Conservation (phyloP, 1,140 invertebrate species). For the Steinernema khuongi region DNA sequence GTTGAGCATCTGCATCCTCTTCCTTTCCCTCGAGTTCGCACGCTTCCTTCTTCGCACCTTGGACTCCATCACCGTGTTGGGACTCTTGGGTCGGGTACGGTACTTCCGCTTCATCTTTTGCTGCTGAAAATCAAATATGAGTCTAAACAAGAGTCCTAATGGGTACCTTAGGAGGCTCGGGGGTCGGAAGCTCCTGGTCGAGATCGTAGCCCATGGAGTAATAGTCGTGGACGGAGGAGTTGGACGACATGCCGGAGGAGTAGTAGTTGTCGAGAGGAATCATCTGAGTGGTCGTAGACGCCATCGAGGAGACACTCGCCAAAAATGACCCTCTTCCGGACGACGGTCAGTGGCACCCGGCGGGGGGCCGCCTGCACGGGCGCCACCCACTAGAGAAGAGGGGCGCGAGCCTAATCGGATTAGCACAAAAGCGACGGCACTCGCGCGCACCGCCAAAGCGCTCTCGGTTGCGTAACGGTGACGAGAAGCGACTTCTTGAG, state of each 20-base stretch:
- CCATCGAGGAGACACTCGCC: constrained; percentile 3
- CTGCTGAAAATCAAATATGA: neutral
- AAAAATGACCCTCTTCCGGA: neutral
- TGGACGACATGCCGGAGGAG: neutral
- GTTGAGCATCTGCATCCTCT: neutral
- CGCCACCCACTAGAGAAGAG: neutral
- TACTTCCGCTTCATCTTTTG: neutral
- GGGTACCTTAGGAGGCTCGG: neutral
- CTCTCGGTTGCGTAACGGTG: neutral
- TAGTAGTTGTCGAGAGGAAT: neutral
- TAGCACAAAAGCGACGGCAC: neutral
- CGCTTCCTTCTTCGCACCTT: neutral
- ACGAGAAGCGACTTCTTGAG: too few species aligned
- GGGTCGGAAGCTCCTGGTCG: neutral
- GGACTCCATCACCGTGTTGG: neutral
- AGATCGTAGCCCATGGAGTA: neutral
- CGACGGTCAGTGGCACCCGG: constrained; percentile 11
- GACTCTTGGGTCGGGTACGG: neutral
- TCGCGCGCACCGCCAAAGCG: neutral
- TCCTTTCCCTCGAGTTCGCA: neutral
- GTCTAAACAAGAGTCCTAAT: neutral
- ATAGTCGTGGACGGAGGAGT: neutral
- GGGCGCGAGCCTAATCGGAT: neutral
- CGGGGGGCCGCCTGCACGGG: neutral
- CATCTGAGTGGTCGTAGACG: neutral